phyloP scores from a whole-genome alignment of 2,113 vertebrate species.

The Polyodon spathula region DNA sequence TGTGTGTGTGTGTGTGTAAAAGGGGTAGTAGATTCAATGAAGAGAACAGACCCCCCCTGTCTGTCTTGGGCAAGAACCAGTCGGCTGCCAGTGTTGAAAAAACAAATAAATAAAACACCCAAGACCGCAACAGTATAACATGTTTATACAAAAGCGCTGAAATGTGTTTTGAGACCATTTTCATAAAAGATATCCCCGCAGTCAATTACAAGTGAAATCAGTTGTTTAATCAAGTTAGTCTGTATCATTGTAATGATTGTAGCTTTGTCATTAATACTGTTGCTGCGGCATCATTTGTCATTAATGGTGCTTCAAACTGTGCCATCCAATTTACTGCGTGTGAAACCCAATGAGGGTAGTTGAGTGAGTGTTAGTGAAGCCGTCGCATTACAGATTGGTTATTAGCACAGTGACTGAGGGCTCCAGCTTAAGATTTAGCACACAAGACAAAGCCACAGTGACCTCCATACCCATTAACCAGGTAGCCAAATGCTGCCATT shows the following conservation, averaged over 20 bases:
- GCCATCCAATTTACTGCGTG: background rate
- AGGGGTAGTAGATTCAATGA: no score
- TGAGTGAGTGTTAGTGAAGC: background rate
- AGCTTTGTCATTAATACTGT: constrained; percentile 5
- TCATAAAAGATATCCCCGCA: constrained; percentile 6
- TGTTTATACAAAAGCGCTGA: background rate
- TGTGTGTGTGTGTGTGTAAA: no score
- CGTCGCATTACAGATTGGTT: background rate
- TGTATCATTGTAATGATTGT: constrained; percentile 8
- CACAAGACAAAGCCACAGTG: background rate
- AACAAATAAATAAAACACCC: background rate
- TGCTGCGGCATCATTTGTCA: constrained; percentile 5
- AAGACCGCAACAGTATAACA: background rate
- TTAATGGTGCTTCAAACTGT: constrained; percentile 2
- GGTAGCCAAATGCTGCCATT: background rate
- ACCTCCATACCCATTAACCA: background rate
- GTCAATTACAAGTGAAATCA: constrained; percentile 9
- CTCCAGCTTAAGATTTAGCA: background rate
- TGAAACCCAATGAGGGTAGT: background rate
- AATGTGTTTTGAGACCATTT: background rate
- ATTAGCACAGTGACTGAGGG: background rate
- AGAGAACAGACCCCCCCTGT: no score
- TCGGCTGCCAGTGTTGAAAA: no score
- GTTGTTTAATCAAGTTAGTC: constrained; percentile 1
- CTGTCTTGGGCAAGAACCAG: no score